Conservation (phyloP, 2,888 invertebrate species). For the Athrips mouffetella region DNA sequence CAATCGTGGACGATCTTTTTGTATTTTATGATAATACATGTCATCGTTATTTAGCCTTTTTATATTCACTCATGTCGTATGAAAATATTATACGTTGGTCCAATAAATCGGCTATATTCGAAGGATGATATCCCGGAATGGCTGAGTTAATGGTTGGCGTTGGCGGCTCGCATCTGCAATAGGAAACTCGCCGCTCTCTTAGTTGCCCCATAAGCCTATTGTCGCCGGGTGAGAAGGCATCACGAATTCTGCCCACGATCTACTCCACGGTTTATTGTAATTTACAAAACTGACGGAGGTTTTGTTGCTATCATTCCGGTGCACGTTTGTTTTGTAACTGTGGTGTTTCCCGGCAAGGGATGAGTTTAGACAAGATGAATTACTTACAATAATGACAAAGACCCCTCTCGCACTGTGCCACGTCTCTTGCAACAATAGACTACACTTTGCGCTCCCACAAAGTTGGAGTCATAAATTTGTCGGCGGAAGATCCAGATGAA, state of each 20-base stretch:
- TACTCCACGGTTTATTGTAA: constrained; percentile 71
- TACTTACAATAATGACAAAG: constrained; percentile 21
- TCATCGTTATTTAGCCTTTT: constrained; percentile 47
- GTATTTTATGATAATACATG: constrained; percentile 60
- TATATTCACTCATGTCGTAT: constrained; percentile 41
- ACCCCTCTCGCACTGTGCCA: constrained; percentile 12
- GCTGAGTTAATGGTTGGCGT: constrained; percentile 51
- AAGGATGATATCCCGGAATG: constrained; percentile 45
- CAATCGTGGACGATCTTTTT: constrained; percentile 60
- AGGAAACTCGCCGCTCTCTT: no score
- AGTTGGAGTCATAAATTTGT: constrained; percentile 13
- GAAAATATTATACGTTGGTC: constrained; percentile 29
- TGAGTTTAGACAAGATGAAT: constrained; percentile 22
- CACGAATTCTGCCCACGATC: constrained; percentile 68
- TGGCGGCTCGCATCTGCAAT: constrained; percentile 48
- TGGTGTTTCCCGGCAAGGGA: constrained; percentile 29
- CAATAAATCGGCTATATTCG: constrained; percentile 12
- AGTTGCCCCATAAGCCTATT: constrained; percentile 70
- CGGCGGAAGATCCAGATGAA: constrained; percentile 4
- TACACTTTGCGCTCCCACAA: constrained; percentile 8
- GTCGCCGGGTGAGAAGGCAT: constrained; percentile 55
- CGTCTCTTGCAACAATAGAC: constrained; percentile 15
- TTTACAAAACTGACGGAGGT: constrained; percentile 73
- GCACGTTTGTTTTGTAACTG: constrained; percentile 58
- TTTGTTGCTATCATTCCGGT: constrained; percentile 58